Evolutionary conservation across 2,888 invertebrate species (phyloP).

Genomic region (Mimas tiliae): DNA sequence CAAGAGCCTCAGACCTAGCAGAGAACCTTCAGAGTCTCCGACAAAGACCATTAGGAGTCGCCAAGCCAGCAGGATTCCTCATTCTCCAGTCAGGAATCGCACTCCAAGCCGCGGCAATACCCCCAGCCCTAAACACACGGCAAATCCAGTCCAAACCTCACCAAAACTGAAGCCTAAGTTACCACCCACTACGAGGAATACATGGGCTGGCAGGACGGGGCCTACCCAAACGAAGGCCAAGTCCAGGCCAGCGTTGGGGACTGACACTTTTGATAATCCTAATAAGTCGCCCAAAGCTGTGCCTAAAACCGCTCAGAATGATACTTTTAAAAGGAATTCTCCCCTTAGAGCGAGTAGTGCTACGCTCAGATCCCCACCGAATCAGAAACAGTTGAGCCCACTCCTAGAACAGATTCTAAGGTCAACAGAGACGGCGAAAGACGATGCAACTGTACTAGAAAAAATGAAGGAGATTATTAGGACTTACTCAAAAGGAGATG

Average conservation of each 20-base stretch:
- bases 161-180: constrained; percentile 70
- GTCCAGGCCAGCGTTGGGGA: constrained; percentile 68
- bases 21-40: constrained; percentile 70
- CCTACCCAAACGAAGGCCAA: constrained; percentile 70
- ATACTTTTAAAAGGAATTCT: constrained; percentile 81
- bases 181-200: constrained; percentile 85
- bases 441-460: constrained; percentile 89
- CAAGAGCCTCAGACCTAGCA: constrained; percentile 68
- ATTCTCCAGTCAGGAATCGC: constrained; percentile 71
- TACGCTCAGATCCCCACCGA: constrained; percentile 84
- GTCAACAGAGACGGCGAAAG: constrained; percentile 89
- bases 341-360: constrained; percentile 78
- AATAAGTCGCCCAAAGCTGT: constrained; percentile 86
- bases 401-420: constrained; percentile 89
- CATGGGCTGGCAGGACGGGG: constrained; percentile 89
- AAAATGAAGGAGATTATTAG: constrained; percentile 89
- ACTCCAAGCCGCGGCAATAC: constrained; percentile 71
- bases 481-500: constrained; percentile 76
- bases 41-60: constrained; percentile 70
- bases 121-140: constrained; percentile 75
- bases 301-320: constrained; percentile 64
- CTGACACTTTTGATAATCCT: constrained; percentile 79
- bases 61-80: constrained; percentile 77
- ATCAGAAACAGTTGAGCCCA: constrained; percentile 86
- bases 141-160: constrained; percentile 69